phyloP scores from a whole-genome alignment of 2,888 invertebrate species.

The Julus scanicus region DNA sequence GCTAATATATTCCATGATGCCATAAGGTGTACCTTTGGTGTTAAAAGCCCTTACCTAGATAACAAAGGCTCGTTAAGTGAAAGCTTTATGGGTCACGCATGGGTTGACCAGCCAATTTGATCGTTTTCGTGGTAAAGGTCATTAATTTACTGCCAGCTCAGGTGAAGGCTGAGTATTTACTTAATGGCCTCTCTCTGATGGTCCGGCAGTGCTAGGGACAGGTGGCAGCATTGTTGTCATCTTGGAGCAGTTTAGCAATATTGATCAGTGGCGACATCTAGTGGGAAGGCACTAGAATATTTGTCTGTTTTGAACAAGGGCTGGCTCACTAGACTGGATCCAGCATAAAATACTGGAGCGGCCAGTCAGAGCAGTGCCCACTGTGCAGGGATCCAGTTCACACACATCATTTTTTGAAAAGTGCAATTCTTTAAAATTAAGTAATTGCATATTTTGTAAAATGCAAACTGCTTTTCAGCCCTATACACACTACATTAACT shows the following conservation, averaged over 20 bases:
- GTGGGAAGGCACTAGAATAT: neutral
- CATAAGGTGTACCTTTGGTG: neutral
- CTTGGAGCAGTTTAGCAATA: neutral
- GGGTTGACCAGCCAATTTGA: neutral
- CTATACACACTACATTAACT: too few relatives aligned
- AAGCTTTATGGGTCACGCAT: conserved; percentile 29
- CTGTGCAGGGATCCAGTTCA: too few relatives aligned
- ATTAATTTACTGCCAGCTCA: neutral
- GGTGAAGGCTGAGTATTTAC: neutral
- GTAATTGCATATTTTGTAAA: too few relatives aligned
- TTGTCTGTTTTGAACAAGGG: too few relatives aligned
- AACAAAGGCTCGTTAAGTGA: conserved; percentile 9
- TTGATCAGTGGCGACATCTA: neutral
- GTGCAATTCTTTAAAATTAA: too few relatives aligned
- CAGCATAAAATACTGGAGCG: too few relatives aligned
- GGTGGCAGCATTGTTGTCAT: neutral
- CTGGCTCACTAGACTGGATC: too few relatives aligned
- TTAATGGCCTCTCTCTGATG: neutral
- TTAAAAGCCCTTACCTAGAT: neutral
- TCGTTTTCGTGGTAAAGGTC: conserved; percentile 3
- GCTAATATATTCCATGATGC: neutral
- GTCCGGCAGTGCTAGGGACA: neutral
- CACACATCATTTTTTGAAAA: too few relatives aligned
- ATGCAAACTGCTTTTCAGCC: too few relatives aligned
- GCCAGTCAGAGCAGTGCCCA: too few relatives aligned